Evolutionary conservation across 2,888 invertebrate species (phyloP).

Genomic region (Erebia epiphron): DNA sequence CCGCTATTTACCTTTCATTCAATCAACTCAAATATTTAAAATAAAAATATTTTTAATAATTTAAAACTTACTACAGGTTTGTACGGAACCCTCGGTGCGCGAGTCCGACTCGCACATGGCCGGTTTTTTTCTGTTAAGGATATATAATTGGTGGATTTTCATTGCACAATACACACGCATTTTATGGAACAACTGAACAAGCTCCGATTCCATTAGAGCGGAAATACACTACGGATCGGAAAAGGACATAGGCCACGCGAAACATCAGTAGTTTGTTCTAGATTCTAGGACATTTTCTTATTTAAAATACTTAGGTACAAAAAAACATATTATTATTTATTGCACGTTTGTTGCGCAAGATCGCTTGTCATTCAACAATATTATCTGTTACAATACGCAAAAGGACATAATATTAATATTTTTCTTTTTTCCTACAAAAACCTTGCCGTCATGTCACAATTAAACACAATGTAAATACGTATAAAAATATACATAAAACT

Average conservation of each 20-base stretch:
- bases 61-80: too few relatives aligned
- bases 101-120: too few relatives aligned
- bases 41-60: too few relatives aligned
- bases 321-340: slow-evolving; percentile 5
- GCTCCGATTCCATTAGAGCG: too few relatives aligned
- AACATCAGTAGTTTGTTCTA: not conserved
- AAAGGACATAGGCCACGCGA: too few relatives aligned
- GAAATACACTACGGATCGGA: too few relatives aligned
- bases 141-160: not conserved
- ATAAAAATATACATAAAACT: not conserved
- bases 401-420: not conserved
- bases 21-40: too few relatives aligned
- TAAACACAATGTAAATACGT: not conserved
- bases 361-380: slow-evolving; percentile 5
- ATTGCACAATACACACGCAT: not conserved
- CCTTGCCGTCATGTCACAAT: not conserved
- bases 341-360: slow-evolving; percentile 11
- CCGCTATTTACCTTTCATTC: too few relatives aligned
- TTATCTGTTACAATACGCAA: not conserved
- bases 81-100: too few relatives aligned
- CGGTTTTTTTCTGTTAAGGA: not conserved
- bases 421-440: not conserved
- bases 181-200: not conserved
- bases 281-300: not conserved
- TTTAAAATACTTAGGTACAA: not conserved